Evolutionary conservation across 2,888 invertebrate genomes (phyloP), one percentile per base, ranked within the genome.

Genomic region (Pammene aurita): DNA sequence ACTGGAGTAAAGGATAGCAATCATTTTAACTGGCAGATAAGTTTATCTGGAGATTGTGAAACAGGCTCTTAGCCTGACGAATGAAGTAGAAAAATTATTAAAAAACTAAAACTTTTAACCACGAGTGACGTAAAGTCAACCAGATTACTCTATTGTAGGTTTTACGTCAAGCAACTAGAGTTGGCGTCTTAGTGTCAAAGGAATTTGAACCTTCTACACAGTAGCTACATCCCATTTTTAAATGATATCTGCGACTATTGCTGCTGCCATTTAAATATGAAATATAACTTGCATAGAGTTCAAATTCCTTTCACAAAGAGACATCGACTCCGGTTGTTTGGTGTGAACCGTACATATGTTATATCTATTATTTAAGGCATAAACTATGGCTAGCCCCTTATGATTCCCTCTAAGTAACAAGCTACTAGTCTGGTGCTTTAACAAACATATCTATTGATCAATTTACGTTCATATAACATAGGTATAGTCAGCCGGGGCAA

Each of bases 91-190:
- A 52, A 16, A 7, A 11, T 16, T 5, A 50, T 14, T 46, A 14
- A 48, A n/a, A 56, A 55, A 18, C n/a, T 14, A 64, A 52, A 78
- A 79, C 2, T 78, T 80, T 75, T 75, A 74, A 80, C 77, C 75
- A 71, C 72, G 73, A 74, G 78, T 79, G 79, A 78, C 75, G 73
- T 26, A 46, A 16, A 64, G 67, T 73, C 71, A 75, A 74, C 60
- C 57, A 60, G 58, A 63, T 71, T 67, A 62, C 34, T 55, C 63
- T 52, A 68, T 67, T 68, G 26, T 26, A 26, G 26, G 26, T 2
- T 26, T 26, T 26, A 26, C 26, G 26, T 26, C 26, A 26, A 26
- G 26, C 26, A 4, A 4, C 26, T 4, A 1, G 26, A 26, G 26
- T 26, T 26, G 4, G 26, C 26, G 26, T 26, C 4, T 26, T 26